Evolutionary conservation across 2,113 vertebrate genomes (phyloP).

Genomic region (Dendrocopos noguchii): DNA sequence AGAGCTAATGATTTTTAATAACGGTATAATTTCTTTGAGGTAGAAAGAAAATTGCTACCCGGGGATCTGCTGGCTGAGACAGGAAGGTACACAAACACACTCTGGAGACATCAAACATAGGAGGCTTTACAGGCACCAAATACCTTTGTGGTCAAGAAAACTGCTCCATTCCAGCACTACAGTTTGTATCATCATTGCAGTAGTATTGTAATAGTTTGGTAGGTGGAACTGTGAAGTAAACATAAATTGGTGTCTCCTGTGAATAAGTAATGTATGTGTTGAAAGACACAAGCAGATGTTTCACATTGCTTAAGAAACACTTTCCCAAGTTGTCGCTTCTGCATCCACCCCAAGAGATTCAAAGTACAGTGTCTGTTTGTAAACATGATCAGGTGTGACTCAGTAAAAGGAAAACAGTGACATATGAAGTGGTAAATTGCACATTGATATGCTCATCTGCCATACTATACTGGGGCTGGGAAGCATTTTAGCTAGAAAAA

Average conservation of each 20-base stretch:
- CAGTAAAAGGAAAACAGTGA: neutral
- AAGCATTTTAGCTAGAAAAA: neutral
- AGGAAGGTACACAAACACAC: rapidly evolving
- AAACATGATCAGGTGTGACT: neutral
- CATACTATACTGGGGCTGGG: neutral
- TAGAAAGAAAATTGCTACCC: neutral
- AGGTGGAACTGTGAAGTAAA: neutral
- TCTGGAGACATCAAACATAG: neutral
- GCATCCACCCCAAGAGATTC: neutral
- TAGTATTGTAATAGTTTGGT: neutral
- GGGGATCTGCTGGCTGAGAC: neutral
- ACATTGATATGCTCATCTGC: neutral
- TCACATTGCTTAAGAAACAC: neutral
- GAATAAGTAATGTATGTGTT: neutral
- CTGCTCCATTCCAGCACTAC: neutral
- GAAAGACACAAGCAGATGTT: neutral
- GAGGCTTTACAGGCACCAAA: neutral
- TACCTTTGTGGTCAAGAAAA: neutral
- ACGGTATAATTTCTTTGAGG: neutral
- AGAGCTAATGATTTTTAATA: neutral
- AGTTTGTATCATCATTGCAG: neutral
- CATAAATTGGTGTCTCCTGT: neutral
- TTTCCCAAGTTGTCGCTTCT: neutral
- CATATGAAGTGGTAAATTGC: neutral
- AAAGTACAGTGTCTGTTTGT: neutral